Evolutionary conservation across 1,140 invertebrate species (phyloP).

Genomic region (Macrosteles quadrilineatus): DNA sequence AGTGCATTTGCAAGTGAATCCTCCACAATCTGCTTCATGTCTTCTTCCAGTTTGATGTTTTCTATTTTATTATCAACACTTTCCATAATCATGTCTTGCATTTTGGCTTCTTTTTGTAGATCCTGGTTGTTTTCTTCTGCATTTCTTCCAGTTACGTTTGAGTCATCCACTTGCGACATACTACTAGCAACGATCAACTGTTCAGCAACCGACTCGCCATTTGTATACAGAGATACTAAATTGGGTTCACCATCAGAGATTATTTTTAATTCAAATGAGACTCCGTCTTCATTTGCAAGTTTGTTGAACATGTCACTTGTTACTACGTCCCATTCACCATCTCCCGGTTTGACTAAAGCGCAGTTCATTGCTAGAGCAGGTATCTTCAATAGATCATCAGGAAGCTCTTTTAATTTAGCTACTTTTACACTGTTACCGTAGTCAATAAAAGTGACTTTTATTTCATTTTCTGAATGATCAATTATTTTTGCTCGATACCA

Average conservation of each 20-base stretch:
- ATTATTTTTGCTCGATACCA: conserved; percentile 69
- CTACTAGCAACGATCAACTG: conserved; percentile 47
- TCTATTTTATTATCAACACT: too few species aligned
- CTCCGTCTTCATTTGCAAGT: conserved; percentile 52
- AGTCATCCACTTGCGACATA: not conserved
- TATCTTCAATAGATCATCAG: conserved; percentile 47
- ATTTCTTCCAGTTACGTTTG: too few species aligned
- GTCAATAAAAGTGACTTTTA: conserved; percentile 58
- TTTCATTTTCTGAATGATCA: conserved; percentile 55
- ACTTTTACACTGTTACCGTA: conserved; percentile 56
- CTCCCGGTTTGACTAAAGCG: conserved; percentile 56
- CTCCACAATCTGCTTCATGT: not conserved
- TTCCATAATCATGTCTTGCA: not conserved
- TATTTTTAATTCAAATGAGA: conserved; percentile 27
- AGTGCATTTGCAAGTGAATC: not conserved
- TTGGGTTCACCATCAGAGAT: conserved; percentile 58
- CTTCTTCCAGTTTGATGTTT: not conserved
- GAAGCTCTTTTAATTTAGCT: conserved; percentile 49
- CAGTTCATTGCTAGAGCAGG: conserved; percentile 51
- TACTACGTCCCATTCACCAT: conserved; percentile 61
- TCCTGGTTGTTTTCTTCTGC: too few species aligned
- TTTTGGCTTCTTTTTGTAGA: not conserved
- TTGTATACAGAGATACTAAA: conserved; percentile 64
- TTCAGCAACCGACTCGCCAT: conserved; percentile 61
- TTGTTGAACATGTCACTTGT: conserved; percentile 65